phyloP scores from a whole-genome alignment of 2,797 vertebrate genomes.

The Anguilla marmorata region DNA sequence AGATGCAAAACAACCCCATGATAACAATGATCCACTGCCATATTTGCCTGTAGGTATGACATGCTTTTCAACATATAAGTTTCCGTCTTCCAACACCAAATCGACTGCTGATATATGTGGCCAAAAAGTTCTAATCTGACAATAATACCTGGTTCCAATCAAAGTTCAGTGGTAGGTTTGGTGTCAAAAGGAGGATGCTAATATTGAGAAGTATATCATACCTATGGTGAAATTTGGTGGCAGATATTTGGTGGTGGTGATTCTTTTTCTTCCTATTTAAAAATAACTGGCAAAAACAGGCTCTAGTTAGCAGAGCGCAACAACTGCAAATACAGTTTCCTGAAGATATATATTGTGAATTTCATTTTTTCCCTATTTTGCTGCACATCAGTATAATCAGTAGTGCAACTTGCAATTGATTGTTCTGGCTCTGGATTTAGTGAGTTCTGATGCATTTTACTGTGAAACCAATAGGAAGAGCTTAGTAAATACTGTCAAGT shows the following conservation, averaged over 20 bases:
- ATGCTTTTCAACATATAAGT: not conserved
- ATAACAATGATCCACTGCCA: not conserved
- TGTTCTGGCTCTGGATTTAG: not conserved
- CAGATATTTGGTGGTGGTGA: too few relatives aligned
- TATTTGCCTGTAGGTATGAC: not conserved
- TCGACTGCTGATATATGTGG: not conserved
- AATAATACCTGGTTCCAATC: not conserved
- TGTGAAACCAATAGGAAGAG: not conserved
- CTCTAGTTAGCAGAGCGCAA: not conserved
- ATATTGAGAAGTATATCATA: not conserved
- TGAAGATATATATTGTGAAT: not conserved
- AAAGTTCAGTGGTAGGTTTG: not conserved
- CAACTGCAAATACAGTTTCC: not conserved
- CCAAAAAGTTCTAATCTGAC: not conserved
- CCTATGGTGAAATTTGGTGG: not conserved
- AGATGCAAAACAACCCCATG: not conserved
- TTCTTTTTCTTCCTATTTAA: not conserved
- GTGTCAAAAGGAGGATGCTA: not conserved
- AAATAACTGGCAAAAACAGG: not conserved
- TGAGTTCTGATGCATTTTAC: not conserved
- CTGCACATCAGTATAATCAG: not conserved
- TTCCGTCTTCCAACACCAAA: not conserved
- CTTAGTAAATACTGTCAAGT: not conserved
- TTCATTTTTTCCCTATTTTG: not conserved
- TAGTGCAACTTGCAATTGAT: not conserved